phyloP scores from a whole-genome alignment of 2,888 invertebrate genomes.

The Stenotaenia linearis region DNA sequence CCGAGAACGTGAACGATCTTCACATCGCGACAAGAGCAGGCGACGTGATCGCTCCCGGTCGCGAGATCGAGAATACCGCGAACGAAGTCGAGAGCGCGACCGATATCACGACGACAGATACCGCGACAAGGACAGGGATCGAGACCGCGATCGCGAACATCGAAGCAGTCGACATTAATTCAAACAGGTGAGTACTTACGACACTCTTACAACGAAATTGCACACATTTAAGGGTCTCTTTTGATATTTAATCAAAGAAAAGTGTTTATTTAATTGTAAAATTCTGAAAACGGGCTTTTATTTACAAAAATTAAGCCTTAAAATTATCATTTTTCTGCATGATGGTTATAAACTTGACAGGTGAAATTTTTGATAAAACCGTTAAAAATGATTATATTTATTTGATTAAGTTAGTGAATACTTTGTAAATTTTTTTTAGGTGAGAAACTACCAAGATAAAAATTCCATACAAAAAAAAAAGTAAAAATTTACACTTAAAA shows the following conservation, averaged over 20 bases:
- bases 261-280: too few relatives aligned
- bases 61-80: constrained; percentile 60
- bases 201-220: background rate
- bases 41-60: constrained; percentile 46
- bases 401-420: background rate
- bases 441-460: constrained; percentile 16
- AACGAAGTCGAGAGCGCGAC: constrained; percentile 61
- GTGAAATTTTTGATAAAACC: too few relatives aligned
- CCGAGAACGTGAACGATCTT: constrained; percentile 42
- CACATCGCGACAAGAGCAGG: constrained; percentile 40
- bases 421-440: constrained; percentile 21
- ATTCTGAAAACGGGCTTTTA: too few relatives aligned
- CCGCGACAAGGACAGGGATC: constrained; percentile 54
- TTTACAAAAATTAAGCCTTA: background rate
- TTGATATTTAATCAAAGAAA: too few relatives aligned
- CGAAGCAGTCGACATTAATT: constrained; percentile 41
- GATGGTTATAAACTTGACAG: background rate
- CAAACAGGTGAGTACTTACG: background rate
- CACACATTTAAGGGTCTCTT: background rate
- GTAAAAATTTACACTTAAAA: background rate
- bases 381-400: too few relatives aligned
- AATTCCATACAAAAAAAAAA: background rate
- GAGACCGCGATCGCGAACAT: constrained; percentile 53
- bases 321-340: background rate
- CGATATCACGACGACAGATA: constrained; percentile 82